phyloP scores from a whole-genome alignment of 2,888 invertebrate species.

The Andrena bucephala region DNA sequence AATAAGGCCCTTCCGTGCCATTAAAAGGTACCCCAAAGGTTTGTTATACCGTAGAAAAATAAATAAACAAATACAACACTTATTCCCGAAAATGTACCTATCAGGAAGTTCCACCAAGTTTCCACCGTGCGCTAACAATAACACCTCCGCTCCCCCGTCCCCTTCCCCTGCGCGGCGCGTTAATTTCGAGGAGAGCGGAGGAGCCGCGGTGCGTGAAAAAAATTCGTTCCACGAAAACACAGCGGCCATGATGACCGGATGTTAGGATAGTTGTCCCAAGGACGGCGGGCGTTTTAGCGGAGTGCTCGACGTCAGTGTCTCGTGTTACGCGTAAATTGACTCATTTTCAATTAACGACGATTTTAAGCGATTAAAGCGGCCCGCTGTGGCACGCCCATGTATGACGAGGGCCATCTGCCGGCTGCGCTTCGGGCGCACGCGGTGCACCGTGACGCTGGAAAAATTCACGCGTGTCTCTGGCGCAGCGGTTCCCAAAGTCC shows the following conservation, averaged over 20 bases:
- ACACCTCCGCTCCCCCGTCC: not conserved
- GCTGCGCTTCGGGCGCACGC: constrained; percentile 54
- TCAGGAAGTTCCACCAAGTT: too few species aligned
- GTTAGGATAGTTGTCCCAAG: constrained; percentile 38
- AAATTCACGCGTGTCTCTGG: constrained; percentile 50
- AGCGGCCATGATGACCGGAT: constrained; percentile 37
- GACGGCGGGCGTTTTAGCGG: constrained; percentile 22
- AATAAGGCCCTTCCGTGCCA: too few species aligned
- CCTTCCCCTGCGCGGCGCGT: too few species aligned
- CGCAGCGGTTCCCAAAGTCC: constrained; percentile 40
- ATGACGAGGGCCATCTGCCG: constrained; percentile 69
- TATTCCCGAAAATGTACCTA: too few species aligned
- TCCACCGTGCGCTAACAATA: not conserved
- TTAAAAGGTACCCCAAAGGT: too few species aligned
- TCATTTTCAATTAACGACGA: constrained; percentile 74
- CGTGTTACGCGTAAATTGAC: constrained; percentile 68
- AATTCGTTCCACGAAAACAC: not conserved
- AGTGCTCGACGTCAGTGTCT: constrained; percentile 24
- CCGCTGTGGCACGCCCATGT: constrained; percentile 62
- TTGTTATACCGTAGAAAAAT: too few species aligned
- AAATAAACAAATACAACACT: too few species aligned
- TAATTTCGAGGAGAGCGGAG: constrained; percentile 1
- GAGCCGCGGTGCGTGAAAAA: constrained; percentile 2
- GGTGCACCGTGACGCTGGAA: constrained; percentile 58
- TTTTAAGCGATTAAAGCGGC: constrained; percentile 66